Base-by-base conservation (phyloP, 2,888 invertebrate genomes). In the Empis stercorea region DNA sequence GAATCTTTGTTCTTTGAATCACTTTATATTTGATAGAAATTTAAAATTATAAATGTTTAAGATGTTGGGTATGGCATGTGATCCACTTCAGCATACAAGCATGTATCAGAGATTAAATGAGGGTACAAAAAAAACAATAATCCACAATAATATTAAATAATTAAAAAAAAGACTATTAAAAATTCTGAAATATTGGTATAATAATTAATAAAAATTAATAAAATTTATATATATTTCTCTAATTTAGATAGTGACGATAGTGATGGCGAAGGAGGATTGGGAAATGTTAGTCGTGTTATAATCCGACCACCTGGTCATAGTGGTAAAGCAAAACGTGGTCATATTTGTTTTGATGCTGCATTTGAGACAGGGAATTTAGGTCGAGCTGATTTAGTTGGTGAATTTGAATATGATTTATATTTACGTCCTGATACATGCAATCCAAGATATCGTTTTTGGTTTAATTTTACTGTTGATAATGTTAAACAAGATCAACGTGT, bases 381-480 rank as follows among this genome's bases (percentile, higher is more conserved):
- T n/a, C 76, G 92, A 53, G 94, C 95, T 2, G 94, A 95, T 63
- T 80, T 93, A 56, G 78, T 96, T 57, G 87, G 87, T 7, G 95
- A 96, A 59, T 84, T 83, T 63, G 97, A 97, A 66, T 97, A 96
- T 68, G 97, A 99, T 71, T 75, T 99, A 44, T 96, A 86, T 70
- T 81, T 99, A 47, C 76, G 97, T 39, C 96, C 97, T 0, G 97
- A 99, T 67, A 96, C 95, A 1, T 94, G 95, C 67, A 87, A 92
- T 64, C 94, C 95, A 0, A 76, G 92, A 40, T 80, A 86, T 53
- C 75, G 97, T 43, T 84, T 96, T 57, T 97, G 96, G 97, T 97
- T 95, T 70, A 94, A 97, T 71, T 99, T 97, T 63, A 92, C 94
- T 1, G 95, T 97, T 34, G 95, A 95, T 66, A 97, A 97, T 65